Evolutionary conservation across 1,140 invertebrate species (phyloP), one percentile per base, ranked within the genome.

Genomic region (Battus philenor): DNA sequence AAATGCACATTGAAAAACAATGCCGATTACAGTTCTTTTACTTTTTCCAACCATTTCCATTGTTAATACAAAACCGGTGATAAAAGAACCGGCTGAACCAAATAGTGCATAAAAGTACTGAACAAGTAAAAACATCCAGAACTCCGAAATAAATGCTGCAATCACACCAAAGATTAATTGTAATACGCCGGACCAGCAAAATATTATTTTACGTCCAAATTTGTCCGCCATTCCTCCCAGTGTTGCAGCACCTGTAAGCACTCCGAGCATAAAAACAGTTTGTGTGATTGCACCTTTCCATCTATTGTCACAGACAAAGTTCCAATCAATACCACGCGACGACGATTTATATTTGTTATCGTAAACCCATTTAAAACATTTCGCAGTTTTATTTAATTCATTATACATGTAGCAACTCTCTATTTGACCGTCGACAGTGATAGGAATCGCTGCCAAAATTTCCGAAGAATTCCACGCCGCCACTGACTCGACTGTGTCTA

Each of bases 181-280:
- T 1, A 94, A 62, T 1, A 93, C 78, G 0, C 90, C 90, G 4
- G 93, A 93, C 78, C 92, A 88, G 59, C 93, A 93, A 60, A 95
- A 94, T 44, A 95, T 90, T 1, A 87, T 91, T 69, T 96, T 96
- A 4, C 95, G 88, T 0, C 95, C 95, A 54, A 92, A 91, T 86
- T 93, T 95, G 68, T 98, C 97, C 0, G 96, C 94, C 58, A 97
- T 72, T 9, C 91, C 92, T 4, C 95, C 95, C n/a, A 97, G 83
- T 0, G 91, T 89, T 0, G 97, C 89, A 2, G 95, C 94, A 2
- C 96, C 95, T 2, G 91, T 87, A 33, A 97, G 94, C 5, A 95
- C 93, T n/a, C 96, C 96, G 45, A 95, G 87, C 94, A 98, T 97
- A 70, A 95, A 97, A 4, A 89, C 71, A 0, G 88, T 93, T 68